Evolutionary conservation across 2,888 invertebrate species (phyloP).

Genomic region (Drosophila birchii): DNA sequence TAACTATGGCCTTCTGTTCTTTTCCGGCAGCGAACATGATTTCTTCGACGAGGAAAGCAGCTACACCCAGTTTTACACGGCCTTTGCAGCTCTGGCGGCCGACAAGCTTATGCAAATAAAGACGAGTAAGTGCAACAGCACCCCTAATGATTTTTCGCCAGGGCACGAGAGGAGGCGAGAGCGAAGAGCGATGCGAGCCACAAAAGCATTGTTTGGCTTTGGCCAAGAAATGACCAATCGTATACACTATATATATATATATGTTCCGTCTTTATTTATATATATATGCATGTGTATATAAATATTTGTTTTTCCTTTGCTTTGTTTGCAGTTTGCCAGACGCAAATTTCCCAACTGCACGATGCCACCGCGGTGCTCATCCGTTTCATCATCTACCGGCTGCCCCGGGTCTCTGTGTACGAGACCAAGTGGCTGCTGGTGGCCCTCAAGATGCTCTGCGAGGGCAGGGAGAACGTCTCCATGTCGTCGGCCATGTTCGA

Average conservation of each 20-base stretch:
- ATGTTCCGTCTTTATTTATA: background rate
- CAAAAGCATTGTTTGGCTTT: slow-evolving; percentile 38
- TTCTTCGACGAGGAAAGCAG: slow-evolving; percentile 93
- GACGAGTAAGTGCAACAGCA: slow-evolving; percentile 79
- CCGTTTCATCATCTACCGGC: slow-evolving; percentile 87
- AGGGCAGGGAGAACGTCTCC: slow-evolving; percentile 83
- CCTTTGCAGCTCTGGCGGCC: slow-evolving; percentile 93
- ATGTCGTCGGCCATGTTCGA: slow-evolving; percentile 86
- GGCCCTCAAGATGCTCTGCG: slow-evolving; percentile 90
- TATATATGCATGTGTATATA: background rate
- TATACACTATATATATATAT: background rate
- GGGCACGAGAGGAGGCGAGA: slow-evolving; percentile 24
- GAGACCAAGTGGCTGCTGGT: slow-evolving; percentile 87
- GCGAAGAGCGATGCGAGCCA: background rate
- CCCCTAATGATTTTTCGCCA: slow-evolving; percentile 55
- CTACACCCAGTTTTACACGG: slow-evolving; percentile 94
- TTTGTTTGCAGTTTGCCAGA: slow-evolving; percentile 87
- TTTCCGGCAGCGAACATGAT: slow-evolving; percentile 91
- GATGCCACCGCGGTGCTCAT: slow-evolving; percentile 89
- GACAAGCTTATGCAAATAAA: slow-evolving; percentile 90
- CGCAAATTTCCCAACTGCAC: slow-evolving; percentile 88
- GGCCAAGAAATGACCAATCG: slow-evolving; percentile 61
- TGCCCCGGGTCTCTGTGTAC: slow-evolving; percentile 84
- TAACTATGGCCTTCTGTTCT: background rate
- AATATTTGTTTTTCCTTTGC: background rate